Evolutionary conservation across 2,888 invertebrate genomes (phyloP).

Genomic region (Lithophane ornitopus): DNA sequence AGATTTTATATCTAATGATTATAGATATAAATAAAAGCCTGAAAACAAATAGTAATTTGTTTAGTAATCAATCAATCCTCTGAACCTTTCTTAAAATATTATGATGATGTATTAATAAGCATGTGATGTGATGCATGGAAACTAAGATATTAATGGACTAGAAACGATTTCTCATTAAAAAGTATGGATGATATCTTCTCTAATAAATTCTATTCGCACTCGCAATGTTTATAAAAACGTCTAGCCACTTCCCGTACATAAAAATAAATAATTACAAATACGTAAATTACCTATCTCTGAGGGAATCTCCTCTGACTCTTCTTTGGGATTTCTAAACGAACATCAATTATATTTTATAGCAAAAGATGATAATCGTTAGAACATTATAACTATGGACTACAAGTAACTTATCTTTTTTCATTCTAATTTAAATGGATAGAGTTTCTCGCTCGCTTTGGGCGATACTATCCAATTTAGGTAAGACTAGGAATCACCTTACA

Average conservation of each 20-base stretch:
- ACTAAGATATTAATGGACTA: slow-evolving; percentile 7
- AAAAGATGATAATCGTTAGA: background rate
- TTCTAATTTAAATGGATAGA: slow-evolving; percentile 17
- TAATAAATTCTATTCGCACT: slow-evolving; percentile 36
- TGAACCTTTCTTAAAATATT: background rate
- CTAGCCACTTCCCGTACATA: slow-evolving; percentile 15
- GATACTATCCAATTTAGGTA: background rate
- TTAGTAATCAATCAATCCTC: background rate
- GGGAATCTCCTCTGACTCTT: background rate
- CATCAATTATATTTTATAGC: background rate
- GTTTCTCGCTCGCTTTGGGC: slow-evolving; percentile 8
- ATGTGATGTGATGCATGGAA: background rate
- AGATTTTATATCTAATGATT: background rate
- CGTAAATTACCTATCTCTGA: slow-evolving; percentile 1
- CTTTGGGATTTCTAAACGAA: background rate
- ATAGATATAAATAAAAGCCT: background rate
- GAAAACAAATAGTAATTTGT: background rate
- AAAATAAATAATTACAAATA: slow-evolving; percentile 17
- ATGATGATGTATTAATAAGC: too few species aligned
- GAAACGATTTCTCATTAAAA: slow-evolving; percentile 8
- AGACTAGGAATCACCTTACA: background rate
- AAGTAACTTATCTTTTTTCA: slow-evolving; percentile 4
- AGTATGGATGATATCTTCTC: background rate
- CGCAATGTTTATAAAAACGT: slow-evolving; percentile 1
- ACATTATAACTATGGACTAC: background rate